Evolutionary conservation across 2,888 invertebrate species (phyloP), one percentile per base, ranked within the genome.

Genomic region (Sepiola atlantica): DNA sequence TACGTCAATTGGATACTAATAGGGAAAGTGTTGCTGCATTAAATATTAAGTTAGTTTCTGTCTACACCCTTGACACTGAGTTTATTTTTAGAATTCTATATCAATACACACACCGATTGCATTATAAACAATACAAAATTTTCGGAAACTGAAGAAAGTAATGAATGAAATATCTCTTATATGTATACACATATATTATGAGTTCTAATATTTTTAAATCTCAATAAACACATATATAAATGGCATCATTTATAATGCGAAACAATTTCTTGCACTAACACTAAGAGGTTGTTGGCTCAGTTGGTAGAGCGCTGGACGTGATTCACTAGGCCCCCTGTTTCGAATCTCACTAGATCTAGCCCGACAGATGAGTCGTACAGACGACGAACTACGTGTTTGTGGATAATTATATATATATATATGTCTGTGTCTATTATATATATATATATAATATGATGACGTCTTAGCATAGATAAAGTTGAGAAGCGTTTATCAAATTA

Each of bases 371-470:
- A 45, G 8, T 8, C 8, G 45, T 8, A 45, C 4, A 2, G 45
- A 45, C 8, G 45, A 21, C 20, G 57, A 57, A 21, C 6, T 57
- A 57, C 20, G 24, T 57, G 24, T 57, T 6, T 21, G n/a, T n/a
- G n/a, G 16, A 77, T 77, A 77, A n/a, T n/a, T 77, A 77, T 77
- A 77, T 77, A n/a, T n/a, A 77, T 77, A n/a, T n/a, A 77, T 77
- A 77, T 77, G 28, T n/a, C 28, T 77, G n/a, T n/a, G n/a, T 77
- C 14, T n/a, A 28, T 77, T n/a, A 12, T 77, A 12, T 77, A 12
- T 77, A 12, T 77, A 12, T 77, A n/a, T 24, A 77, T 28, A n/a
- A 77, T 28, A n/a, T n/a, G 28, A 10, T 10, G 12, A 28, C 12
- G n/a, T 77, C 77, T 28, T 28, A 77, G 28, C 12, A 8, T 1